Conservation (phyloP, 2,113 vertebrate genomes). For the Petrocephalus zakoni region DNA sequence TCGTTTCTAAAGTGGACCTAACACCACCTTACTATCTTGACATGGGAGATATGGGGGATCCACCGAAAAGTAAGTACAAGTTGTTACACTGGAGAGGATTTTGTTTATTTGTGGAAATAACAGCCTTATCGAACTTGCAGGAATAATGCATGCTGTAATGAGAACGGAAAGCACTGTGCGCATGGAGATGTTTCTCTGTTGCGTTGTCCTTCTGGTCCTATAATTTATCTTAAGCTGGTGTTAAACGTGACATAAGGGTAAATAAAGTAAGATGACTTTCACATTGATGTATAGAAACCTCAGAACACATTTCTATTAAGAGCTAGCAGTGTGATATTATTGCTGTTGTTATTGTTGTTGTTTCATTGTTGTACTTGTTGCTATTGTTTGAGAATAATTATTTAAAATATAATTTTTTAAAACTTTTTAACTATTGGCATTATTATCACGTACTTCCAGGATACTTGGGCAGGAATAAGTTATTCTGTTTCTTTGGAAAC, state of each 20-base stretch:
- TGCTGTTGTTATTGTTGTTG: background rate
- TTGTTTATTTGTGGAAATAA: background rate
- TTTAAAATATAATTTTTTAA: background rate
- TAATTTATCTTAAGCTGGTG: background rate
- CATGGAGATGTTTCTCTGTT: background rate
- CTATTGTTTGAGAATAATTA: background rate
- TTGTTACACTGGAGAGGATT: background rate
- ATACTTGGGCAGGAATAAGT: background rate
- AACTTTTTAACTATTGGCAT: background rate
- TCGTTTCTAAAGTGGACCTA: constrained; percentile 87
- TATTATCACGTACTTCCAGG: background rate
- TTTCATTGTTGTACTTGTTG: constrained; percentile 19
- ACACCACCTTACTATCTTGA: constrained; percentile 78
- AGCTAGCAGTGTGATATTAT: background rate
- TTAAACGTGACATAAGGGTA: background rate
- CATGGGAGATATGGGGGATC: constrained; percentile 99
- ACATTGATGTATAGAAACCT: background rate
- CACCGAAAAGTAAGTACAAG: constrained; percentile 91
- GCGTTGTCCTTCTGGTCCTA: background rate
- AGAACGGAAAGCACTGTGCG: background rate
- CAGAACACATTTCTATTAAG: background rate
- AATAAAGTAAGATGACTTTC: background rate
- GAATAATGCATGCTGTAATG: background rate
- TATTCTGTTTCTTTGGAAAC: background rate
- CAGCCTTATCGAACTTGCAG: background rate